Evolutionary conservation across 1,140 invertebrate species (phyloP), one percentile per base, ranked within the genome.

Genomic region (Euschistus heros): DNA sequence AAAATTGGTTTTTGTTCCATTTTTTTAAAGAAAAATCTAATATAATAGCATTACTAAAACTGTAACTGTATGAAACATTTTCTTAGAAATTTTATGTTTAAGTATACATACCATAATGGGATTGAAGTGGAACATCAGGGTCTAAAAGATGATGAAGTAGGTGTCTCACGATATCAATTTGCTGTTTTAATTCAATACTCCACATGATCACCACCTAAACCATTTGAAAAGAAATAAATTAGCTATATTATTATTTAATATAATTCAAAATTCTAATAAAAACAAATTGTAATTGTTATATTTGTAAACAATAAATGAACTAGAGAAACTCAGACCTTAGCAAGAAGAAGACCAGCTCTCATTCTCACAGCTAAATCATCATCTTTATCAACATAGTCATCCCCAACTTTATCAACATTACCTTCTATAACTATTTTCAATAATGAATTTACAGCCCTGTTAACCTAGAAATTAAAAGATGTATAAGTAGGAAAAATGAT

Each of bases 391-490:
- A 57, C 54, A 57, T 24, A 57, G 24, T 57, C 54, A 24, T 57
- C 54, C 2, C 54, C 54, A 26, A 57, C 24, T 30, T 62, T 65
- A 33, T 63, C 65, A 44, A 68, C 42, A 62, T 68, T 67, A 18
- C 55, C 65, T 68, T 70, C 69, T 26, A 70, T 68, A 13, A 67
- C 69, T 27, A 70, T 68, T 54, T 68, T 67, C 5, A 70, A 52
- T 26, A 70, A 55, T 42, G 69, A 66, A 63, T 70, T 68, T 2
- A 64, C 67, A 46, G 67, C 67, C 42, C 67, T 52, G 20, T 68
- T 70, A 13, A 66, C 69, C 69, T 70, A 47, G 4, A 64, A 67
- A 57, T 26, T 24, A 64, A 15, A 61, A 67, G 2, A 6, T 15
- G 6, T 59, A 15, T 10, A 24, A 17, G 22, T 15, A 59, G 17